phyloP scores from a whole-genome alignment of 2,113 vertebrate species.

The Leiothrix lutea region DNA sequence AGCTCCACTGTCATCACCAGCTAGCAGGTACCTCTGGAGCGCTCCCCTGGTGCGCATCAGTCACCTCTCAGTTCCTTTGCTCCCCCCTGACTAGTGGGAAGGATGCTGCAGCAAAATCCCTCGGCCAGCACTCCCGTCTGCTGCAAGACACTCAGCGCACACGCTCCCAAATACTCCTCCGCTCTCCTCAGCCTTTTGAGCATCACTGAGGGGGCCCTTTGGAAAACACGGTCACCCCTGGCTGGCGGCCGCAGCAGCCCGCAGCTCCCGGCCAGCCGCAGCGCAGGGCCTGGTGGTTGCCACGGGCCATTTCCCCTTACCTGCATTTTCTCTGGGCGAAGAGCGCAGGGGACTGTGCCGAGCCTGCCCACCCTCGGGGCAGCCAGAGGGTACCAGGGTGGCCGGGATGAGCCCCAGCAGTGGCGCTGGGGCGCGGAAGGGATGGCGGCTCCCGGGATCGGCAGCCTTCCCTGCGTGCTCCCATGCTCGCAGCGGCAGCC shows the following conservation, averaged over 20 bases:
- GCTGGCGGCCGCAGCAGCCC: slow-evolving; percentile 24
- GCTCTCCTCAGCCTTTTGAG: neutral
- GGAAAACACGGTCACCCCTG: slow-evolving; percentile 23
- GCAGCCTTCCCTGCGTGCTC: neutral
- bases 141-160: neutral
- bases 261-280: slow-evolving; percentile 30
- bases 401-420: neutral
- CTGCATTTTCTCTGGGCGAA: neutral
- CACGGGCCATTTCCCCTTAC: slow-evolving; percentile 39
- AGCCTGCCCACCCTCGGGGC: slow-evolving; percentile 43
- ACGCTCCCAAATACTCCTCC: neutral
- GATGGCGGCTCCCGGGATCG: neutral
- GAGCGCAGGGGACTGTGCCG: neutral
- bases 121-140: slow-evolving; percentile 30
- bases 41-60: neutral
- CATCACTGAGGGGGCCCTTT: neutral
- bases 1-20: neutral
- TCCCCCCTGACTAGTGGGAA: slow-evolving; percentile 1
- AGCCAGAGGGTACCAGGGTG: neutral
- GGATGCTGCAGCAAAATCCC: slow-evolving; percentile 71
- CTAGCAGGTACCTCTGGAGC: slow-evolving; percentile 6
- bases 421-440: accelerated
- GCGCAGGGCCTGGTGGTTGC: slow-evolving; percentile 10
- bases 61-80: slow-evolving; percentile 15
- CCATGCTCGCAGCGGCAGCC: neutral